phyloP scores from a whole-genome alignment of 2,797 vertebrate genomes.

The Platyrinchus mystaceus region DNA sequence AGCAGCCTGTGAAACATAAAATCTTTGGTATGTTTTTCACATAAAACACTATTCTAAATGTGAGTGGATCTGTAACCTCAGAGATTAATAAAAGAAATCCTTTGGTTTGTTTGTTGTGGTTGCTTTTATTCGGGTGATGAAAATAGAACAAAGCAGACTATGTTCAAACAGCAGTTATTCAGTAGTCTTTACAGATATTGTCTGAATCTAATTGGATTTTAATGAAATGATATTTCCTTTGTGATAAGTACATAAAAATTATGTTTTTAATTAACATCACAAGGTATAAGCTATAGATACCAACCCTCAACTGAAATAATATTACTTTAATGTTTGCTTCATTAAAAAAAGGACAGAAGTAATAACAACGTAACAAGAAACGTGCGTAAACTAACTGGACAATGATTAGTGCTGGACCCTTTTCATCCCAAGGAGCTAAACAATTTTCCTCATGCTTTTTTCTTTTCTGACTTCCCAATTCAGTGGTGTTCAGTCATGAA shows the following conservation, averaged over 20 bases:
- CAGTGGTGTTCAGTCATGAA: constrained; percentile 41
- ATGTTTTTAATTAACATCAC: constrained; percentile 98
- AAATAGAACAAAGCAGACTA: constrained; percentile 92
- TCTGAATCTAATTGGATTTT: constrained; percentile 98
- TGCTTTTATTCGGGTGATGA: constrained; percentile 82
- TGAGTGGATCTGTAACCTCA: constrained; percentile 72
- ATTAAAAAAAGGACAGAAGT: constrained; percentile 79
- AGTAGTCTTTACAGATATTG: constrained; percentile 93
- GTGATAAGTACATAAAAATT: constrained; percentile 95
- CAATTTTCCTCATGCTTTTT: constrained; percentile 4
- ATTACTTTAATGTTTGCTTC: constrained; percentile 91
- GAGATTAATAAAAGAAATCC: constrained; percentile 75
- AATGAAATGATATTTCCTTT: constrained; percentile 97
- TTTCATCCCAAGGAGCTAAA: constrained; percentile 39
- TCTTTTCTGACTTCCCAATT: constrained; percentile 20
- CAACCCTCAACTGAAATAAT: constrained; percentile 77
- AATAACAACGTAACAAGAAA: constrained; percentile 66
- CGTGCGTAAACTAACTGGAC: constrained; percentile 67
- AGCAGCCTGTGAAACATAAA: constrained; percentile 41
- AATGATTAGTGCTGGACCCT: constrained; percentile 51
- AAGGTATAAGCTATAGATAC: constrained; percentile 84
- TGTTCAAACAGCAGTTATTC: constrained; percentile 96
- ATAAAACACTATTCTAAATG: constrained; percentile 74
- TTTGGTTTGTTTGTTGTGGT: constrained; percentile 84
- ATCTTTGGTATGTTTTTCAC: constrained; percentile 63